phyloP scores from a whole-genome alignment of 2,113 vertebrate genomes.

The Percina caprodes region DNA sequence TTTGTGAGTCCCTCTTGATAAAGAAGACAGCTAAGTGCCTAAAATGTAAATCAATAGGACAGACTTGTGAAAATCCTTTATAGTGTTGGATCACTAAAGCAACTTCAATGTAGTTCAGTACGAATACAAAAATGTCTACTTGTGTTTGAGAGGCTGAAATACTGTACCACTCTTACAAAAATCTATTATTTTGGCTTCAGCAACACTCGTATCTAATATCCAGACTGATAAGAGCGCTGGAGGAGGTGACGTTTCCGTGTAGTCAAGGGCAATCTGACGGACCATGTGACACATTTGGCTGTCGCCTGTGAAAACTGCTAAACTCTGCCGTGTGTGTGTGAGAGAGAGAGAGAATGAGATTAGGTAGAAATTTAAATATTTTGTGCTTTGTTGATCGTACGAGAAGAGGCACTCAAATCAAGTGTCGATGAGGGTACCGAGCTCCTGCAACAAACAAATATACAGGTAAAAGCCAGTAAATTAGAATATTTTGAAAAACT shows the following conservation, averaged over 20 bases:
- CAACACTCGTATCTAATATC: constrained; percentile 5
- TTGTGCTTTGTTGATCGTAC: constrained; percentile 37
- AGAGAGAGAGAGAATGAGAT: constrained; percentile 25
- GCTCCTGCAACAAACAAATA: constrained; percentile 12
- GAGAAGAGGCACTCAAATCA: constrained; percentile 29
- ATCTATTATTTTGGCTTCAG: constrained; percentile 28
- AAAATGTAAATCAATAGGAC: constrained; percentile 24
- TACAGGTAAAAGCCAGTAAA: too few species aligned
- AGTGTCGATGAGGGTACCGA: background rate
- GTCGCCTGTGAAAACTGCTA: constrained; percentile 7
- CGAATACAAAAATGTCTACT: background rate
- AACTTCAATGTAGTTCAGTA: background rate
- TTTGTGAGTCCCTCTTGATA: background rate
- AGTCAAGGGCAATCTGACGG: constrained; percentile 45
- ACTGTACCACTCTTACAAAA: background rate
- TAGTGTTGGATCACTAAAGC: background rate
- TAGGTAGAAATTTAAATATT: constrained; percentile 43
- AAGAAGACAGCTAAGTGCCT: background rate
- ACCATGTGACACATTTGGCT: constrained; percentile 36
- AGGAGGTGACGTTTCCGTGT: constrained; percentile 18
- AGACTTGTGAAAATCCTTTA: constrained; percentile 11
- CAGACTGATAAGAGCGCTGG: constrained; percentile 26
- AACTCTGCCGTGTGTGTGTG: background rate
- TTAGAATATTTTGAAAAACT: too few species aligned
- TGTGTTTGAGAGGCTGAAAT: constrained; percentile 19